These are phyloP conservation scores for Hippolais icterina DNA, from an alignment of 2,113 vertebrate species.

Conservation along the genomic window DNA sequence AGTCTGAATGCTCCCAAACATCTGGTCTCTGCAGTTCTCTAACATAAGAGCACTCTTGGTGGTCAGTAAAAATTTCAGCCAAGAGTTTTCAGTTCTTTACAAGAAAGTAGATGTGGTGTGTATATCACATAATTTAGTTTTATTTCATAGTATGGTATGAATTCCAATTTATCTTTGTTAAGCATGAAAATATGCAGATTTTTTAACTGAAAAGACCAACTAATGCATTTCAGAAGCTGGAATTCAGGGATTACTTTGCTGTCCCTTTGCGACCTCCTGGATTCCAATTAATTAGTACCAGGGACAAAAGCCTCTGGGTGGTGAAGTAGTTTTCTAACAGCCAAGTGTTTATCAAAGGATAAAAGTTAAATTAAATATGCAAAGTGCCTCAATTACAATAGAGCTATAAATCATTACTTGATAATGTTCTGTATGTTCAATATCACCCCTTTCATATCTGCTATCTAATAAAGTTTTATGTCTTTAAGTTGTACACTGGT, in stretches of 20 bases:
- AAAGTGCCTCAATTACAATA: neutral
- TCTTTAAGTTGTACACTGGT: neutral
- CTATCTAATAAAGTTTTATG: neutral
- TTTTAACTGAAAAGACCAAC: neutral
- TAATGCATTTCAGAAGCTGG: neutral
- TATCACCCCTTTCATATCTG: neutral
- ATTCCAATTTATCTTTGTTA: neutral
- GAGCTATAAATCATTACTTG: neutral
- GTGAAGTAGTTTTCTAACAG: neutral
- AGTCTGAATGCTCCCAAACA: neutral
- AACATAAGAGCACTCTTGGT: neutral
- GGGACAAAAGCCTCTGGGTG: neutral
- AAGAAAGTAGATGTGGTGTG: neutral
- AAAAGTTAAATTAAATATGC: constrained; percentile 37
- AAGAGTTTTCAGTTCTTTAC: neutral
- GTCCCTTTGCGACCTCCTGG: neutral
- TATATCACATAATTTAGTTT: neutral
- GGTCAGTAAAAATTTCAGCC: neutral
- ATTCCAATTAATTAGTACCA: constrained; percentile 15
- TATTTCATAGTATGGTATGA: neutral
- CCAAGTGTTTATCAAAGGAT: constrained; percentile 3
- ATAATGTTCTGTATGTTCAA: neutral
- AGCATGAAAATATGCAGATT: neutral
- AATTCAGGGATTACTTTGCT: neutral
- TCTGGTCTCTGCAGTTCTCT: neutral